phyloP scores from a whole-genome alignment of 2,888 invertebrate genomes.

The Campaea margaritaria region DNA sequence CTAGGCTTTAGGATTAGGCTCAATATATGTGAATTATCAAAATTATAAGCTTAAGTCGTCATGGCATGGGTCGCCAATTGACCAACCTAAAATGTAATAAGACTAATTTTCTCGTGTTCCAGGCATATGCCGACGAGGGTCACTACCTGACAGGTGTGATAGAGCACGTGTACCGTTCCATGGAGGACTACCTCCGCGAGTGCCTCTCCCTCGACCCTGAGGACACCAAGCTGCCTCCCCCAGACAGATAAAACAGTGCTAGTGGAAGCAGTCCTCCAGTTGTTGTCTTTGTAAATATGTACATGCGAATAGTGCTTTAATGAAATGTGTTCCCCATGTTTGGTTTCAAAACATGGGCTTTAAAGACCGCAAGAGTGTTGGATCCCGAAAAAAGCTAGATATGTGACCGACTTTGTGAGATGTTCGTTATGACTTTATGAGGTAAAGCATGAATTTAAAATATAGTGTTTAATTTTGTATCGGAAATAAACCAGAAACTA shows the following conservation, averaged over 20 bases:
- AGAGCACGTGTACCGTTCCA: slow-evolving; percentile 96
- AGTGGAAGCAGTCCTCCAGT: slow-evolving; percentile 44
- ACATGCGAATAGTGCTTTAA: slow-evolving; percentile 81
- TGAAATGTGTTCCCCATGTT: slow-evolving; percentile 76
- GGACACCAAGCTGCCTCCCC: slow-evolving; percentile 87
- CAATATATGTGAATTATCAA: too few species aligned
- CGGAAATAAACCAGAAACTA: slow-evolving; percentile 48
- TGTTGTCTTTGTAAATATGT: slow-evolving; percentile 81
- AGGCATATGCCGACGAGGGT: slow-evolving; percentile 97
- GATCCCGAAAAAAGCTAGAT: slow-evolving; percentile 36
- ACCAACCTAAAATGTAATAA: neutral
- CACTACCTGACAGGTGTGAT: slow-evolving; percentile 93
- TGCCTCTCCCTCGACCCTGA: slow-evolving; percentile 95
- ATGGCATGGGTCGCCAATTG: too few species aligned
- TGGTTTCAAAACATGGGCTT: slow-evolving; percentile 49
- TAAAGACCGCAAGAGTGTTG: slow-evolving; percentile 17
- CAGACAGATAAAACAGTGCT: slow-evolving; percentile 77
- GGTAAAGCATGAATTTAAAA: slow-evolving; percentile 56
- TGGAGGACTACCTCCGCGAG: slow-evolving; percentile 96
- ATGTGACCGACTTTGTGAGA: slow-evolving; percentile 41
- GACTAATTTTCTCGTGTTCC: slow-evolving; percentile 56
- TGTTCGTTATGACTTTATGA: slow-evolving; percentile 41
- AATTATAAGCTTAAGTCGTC: too few species aligned
- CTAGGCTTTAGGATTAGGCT: too few species aligned
- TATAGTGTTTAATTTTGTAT: slow-evolving; percentile 60